phyloP scores from a whole-genome alignment of 35 echinoderm and acorn worm genomes.

The Eucidaris tribuloides region DNA sequence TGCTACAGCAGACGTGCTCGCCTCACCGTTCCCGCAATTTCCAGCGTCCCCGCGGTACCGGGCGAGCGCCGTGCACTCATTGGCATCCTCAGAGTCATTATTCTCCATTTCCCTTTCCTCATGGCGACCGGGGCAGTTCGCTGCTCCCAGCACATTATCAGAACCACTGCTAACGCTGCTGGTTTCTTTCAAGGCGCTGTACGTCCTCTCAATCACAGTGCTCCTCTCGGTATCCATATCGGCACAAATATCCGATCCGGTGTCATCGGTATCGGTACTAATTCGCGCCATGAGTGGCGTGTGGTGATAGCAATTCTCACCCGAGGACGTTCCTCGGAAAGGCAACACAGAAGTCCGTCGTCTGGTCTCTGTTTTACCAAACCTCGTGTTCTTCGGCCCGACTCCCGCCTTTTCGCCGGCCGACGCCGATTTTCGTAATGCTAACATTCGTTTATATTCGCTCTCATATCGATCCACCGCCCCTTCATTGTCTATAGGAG shows the following conservation, averaged over 20 bases:
- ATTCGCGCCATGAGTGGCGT: constrained; percentile 1
- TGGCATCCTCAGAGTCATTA: constrained; percentile 1
- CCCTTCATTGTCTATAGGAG: constrained; percentile 74
- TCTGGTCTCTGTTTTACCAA: constrained; percentile 10
- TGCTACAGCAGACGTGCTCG: background rate
- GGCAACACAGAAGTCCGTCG: constrained; percentile 26
- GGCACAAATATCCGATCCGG: constrained; percentile 10
- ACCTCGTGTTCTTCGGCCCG: background rate
- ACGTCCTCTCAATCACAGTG: background rate
- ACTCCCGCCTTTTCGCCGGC: background rate
- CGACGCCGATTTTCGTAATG: no score
- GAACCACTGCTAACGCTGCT: constrained; percentile 23
- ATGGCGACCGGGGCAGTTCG: no score
- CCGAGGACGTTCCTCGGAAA: background rate
- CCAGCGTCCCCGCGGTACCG: background rate
- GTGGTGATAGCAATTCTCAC: constrained; percentile 19
- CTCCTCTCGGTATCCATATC: constrained; percentile 26
- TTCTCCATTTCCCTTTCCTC: constrained; percentile 8
- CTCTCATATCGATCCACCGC: constrained; percentile 46
- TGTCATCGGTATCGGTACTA: constrained; percentile 23
- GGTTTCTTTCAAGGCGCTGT: constrained; percentile 24
- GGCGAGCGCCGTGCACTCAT: background rate
- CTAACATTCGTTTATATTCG: constrained; percentile 42
- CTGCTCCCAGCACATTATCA: no score
- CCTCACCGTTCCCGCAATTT: background rate